Conservation (phyloP, 2,797 vertebrate species). For the Trachops cirrhosus region DNA sequence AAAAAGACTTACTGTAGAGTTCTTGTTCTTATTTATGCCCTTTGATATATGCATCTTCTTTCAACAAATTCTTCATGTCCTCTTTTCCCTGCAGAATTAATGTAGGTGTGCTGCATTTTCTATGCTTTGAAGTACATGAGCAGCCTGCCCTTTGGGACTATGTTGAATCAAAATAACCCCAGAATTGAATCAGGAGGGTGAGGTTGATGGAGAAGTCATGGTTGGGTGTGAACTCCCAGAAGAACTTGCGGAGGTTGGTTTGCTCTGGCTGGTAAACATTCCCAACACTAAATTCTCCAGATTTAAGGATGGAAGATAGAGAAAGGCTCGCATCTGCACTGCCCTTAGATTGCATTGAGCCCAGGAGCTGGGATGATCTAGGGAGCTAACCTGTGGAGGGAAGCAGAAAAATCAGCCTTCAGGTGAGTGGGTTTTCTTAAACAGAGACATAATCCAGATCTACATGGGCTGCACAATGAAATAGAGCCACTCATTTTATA, state of each 20-base stretch:
- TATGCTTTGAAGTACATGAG: not conserved
- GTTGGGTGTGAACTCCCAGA: not conserved
- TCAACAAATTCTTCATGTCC: not conserved
- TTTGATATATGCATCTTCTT: not conserved
- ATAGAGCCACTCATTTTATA: not conserved
- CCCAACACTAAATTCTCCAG: not conserved
- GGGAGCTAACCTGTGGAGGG: not conserved
- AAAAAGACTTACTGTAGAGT: not conserved
- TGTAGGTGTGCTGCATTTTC: not conserved
- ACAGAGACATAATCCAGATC: not conserved
- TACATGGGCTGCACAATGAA: not conserved
- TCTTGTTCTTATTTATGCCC: not conserved
- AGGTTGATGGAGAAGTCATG: not conserved
- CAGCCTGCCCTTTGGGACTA: not conserved
- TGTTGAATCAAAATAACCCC: not conserved
- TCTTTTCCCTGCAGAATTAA: not conserved
- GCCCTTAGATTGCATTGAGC: not conserved
- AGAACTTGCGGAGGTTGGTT: not conserved
- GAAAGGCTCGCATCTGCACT: not conserved
- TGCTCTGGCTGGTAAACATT: not conserved
- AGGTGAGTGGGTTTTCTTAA: not conserved
- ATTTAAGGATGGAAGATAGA: not conserved
- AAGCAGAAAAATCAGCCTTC: not conserved
- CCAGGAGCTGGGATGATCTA: not conserved
- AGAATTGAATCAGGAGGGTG: not conserved